These are phyloP conservation scores for Heloderma charlesbogerti DNA, from an alignment of 2,113 vertebrate genomes.

Conservation along the genomic window DNA sequence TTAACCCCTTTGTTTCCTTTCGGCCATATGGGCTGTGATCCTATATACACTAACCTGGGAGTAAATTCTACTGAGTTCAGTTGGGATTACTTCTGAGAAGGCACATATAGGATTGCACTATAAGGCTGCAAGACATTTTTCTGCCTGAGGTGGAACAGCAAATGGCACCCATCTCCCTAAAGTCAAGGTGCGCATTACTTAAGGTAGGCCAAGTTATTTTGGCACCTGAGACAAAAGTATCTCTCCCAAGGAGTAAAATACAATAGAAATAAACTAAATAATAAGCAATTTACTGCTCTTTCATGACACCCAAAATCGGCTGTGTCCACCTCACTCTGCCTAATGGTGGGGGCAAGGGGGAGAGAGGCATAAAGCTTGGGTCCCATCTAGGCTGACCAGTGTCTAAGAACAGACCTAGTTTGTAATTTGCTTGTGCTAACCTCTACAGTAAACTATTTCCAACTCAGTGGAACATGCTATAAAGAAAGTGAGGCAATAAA, in stretches of 20 bases:
- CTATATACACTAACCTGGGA: not conserved
- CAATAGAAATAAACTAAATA: no score
- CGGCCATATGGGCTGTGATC: not conserved
- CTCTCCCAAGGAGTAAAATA: no score
- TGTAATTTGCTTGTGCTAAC: not conserved
- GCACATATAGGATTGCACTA: no score
- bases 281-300: no score
- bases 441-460: not conserved
- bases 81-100: not conserved
- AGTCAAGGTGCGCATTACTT: not conserved
- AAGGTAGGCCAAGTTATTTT: no score
- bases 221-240: no score
- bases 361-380: not conserved
- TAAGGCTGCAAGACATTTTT: not conserved
- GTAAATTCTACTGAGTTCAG: not conserved
- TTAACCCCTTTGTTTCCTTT: slow-evolving; percentile 29
- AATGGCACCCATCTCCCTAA: not conserved
- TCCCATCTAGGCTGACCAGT: not conserved
- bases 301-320: no score
- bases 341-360: no score
- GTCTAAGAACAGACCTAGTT: not conserved
- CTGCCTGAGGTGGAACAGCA: not conserved
- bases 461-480: not conserved
- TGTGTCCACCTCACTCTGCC: no score
- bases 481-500: not conserved